These are phyloP conservation scores for Mesaphorura yosii DNA, from an alignment of 1,140 invertebrate genomes.

Conservation along the genomic window DNA sequence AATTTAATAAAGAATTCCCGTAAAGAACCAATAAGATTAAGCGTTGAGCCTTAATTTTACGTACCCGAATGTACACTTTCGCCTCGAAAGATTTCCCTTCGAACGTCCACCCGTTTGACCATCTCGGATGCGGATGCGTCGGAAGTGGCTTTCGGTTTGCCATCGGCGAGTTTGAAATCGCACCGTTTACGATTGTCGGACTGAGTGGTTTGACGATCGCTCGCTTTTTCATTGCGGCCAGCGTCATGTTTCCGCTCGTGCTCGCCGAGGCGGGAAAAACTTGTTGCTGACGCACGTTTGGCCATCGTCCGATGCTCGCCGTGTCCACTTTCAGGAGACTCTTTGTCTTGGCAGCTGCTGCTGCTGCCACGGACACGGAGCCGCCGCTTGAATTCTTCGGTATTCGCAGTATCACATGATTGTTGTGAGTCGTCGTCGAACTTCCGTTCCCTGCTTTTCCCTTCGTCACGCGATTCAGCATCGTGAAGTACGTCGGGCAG, in stretches of 20 bases:
- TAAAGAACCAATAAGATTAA: neutral
- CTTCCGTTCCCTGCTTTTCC: slow-evolving; percentile 6
- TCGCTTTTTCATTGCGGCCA: slow-evolving; percentile 28
- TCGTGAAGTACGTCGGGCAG: slow-evolving; percentile 13
- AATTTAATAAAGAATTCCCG: slow-evolving; percentile 22
- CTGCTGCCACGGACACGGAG: too few species aligned
- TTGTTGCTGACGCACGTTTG: too few species aligned
- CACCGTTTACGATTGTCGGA: slow-evolving; percentile 24
- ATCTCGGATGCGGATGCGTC: slow-evolving; percentile 45
- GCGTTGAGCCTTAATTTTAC: too few species aligned
- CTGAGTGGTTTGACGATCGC: slow-evolving; percentile 30
- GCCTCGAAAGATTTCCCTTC: slow-evolving; percentile 68
- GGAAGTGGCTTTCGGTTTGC: slow-evolving; percentile 1
- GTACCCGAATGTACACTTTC: slow-evolving; percentile 77
- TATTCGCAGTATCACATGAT: slow-evolving; percentile 1
- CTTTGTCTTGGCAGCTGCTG: too few species aligned
- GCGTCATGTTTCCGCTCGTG: slow-evolving; percentile 14
- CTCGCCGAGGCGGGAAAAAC: too few species aligned
- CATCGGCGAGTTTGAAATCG: slow-evolving; percentile 10
- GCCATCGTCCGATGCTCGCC: neutral
- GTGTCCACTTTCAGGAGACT: neutral
- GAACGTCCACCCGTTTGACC: slow-evolving; percentile 87
- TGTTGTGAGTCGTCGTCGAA: slow-evolving; percentile 5
- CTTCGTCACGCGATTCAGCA: slow-evolving; percentile 1
- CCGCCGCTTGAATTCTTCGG: too few species aligned